phyloP scores from a whole-genome alignment of 2,113 vertebrate genomes.

The Bambusicola thoracicus region DNA sequence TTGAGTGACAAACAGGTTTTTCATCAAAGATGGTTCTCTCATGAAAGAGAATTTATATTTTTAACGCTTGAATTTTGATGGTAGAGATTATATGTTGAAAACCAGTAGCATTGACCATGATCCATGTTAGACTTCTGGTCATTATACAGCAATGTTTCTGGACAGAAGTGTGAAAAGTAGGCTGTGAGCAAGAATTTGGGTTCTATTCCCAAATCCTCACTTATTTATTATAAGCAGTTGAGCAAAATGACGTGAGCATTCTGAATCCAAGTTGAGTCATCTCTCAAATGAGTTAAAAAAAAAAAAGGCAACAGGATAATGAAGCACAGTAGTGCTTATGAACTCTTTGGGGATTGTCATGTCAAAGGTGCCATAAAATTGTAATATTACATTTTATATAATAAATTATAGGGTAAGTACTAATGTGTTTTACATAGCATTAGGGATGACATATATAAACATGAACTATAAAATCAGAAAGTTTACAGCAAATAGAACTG shows the following conservation, averaged over 20 bases:
- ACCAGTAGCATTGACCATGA: not conserved
- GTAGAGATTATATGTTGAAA: not conserved
- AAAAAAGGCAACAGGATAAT: not conserved
- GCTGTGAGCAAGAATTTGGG: not conserved
- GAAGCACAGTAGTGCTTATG: not conserved
- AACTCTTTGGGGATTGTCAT: accelerated
- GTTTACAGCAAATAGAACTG: not conserved
- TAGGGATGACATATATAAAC: not conserved
- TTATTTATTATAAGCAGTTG: not conserved
- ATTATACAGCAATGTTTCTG: not conserved
- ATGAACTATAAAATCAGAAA: not conserved
- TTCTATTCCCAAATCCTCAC: not conserved
- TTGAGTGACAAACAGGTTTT: not conserved
- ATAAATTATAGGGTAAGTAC: not conserved
- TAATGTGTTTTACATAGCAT: not conserved
- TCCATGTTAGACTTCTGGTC: not conserved
- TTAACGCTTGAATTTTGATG: not conserved
- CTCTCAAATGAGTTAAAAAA: not conserved
- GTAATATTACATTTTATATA: not conserved
- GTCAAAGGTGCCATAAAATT: not conserved
- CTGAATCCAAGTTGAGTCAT: not conserved
- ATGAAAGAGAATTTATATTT: not conserved
- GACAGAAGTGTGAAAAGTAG: not conserved
- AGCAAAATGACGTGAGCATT: not conserved
- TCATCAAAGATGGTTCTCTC: not conserved